Base-by-base conservation (phyloP, 2,888 invertebrate species). In the Drosophila crucigera region DNA sequence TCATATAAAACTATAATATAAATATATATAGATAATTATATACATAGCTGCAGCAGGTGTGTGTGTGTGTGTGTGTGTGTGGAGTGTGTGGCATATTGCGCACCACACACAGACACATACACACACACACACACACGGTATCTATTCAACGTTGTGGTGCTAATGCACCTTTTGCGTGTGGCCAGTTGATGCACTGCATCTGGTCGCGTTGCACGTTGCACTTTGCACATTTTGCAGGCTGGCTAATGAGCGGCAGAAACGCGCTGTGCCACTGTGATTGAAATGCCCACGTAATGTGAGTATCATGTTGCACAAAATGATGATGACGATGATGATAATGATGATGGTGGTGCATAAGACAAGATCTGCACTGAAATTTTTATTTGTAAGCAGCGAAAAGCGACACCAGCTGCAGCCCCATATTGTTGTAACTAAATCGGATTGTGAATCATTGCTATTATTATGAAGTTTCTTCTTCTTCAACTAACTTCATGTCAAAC, bases 121-220 rank as follows among this genome's bases (percentile, higher is more conserved):
- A 25, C 50, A 50, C 66, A 16, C 25, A 54, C 25, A 37, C 39
- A 55, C 41, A 41, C 11, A 41, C 10, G 1, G 74, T 49, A 54
- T 74, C 53, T 71, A 19, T 43, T 22, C n/a, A 5, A 43, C 43
- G 35, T 9, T 25, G 55, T 10, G 37, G n/a, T 70, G 73, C 84
- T 89, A 84, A 84, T 84, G 84, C 89, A 73, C 64, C 84, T 72
- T 83, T 84, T 67, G 84, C 84, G 84, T 84, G 84, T 71, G 54
- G 69, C 67, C 69, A 84, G 84, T 87, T 87, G 84, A 76, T 88
- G 77, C 80, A 82, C 64, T 58, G 43, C 69, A 81, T 55, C 37
- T 55, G 37, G 22, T 66, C 69, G 68, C 64, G 67, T 69, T 80
- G 62, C 64, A 68, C 52, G 67, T 62, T 75, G 65, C 64, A 64